A percentile compares a stretch with the other conserved stretches of the same genome.
Evolutionary conservation across 2,888 invertebrate species (phyloP).

Genomic region (Sepiola atlantica): DNA sequence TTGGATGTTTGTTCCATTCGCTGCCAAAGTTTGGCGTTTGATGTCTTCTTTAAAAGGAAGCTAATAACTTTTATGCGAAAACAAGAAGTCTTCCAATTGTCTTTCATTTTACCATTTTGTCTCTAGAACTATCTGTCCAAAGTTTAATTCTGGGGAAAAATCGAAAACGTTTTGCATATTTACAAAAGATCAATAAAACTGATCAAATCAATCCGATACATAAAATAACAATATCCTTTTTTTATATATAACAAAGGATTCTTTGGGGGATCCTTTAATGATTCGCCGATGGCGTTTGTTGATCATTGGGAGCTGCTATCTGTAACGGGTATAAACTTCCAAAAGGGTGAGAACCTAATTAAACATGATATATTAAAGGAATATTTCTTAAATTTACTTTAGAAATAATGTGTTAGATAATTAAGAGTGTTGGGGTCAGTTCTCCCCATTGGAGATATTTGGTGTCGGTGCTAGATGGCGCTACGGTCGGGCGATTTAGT

Average conservation of each 20-base stretch:
- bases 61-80: slow-evolving; percentile 6
- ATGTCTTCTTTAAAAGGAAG: slow-evolving; percentile 7
- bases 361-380: too few species aligned
- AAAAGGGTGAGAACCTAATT: too few species aligned
- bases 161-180: neutral
- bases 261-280: neutral
- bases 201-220: neutral
- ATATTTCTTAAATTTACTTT: too few species aligned
- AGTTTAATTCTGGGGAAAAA: neutral
- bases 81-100: slow-evolving; percentile 15
- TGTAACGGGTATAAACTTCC: too few species aligned
- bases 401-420: too few species aligned
- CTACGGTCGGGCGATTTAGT: too few species aligned
- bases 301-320: neutral
- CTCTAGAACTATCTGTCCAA: neutral
- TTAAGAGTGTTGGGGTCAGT: too few species aligned
- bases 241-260: neutral
- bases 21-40: neutral
- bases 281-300: neutral
- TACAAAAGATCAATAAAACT: slow-evolving; percentile 20
- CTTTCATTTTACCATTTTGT: neutral
- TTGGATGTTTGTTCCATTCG: slow-evolving; percentile 6
- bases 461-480: too few species aligned
- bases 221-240: too few species aligned
- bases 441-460: too few species aligned